Percentiles rank a stretch among this genome's conserved stretches.
Evolutionary conservation across 2,113 vertebrate genomes (phyloP).

Genomic region (Scatophagus argus): DNA sequence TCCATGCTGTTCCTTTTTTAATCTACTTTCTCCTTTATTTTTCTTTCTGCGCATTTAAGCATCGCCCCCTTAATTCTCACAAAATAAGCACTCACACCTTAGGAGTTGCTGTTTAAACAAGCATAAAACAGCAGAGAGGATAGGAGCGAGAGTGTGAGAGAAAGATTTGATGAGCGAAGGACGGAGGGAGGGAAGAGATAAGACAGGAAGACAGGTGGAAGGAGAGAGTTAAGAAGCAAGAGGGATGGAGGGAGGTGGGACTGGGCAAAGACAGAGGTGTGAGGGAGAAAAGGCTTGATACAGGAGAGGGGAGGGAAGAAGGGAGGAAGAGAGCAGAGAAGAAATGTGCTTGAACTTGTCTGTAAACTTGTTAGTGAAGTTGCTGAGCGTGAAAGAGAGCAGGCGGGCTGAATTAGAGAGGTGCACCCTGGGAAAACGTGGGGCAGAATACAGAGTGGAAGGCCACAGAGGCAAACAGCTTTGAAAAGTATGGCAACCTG

Average conservation of each 20-base stretch:
- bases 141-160: background rate
- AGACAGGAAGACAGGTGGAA: background rate
- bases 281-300: background rate
- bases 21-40: background rate
- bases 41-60: background rate
- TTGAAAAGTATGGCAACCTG: slow-evolving; percentile 9
- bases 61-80: background rate
- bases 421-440: slow-evolving; percentile 54
- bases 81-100: slow-evolving; percentile 4
- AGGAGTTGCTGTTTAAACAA: slow-evolving; percentile 45
- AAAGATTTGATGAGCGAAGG: background rate
- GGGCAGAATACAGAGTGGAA: slow-evolving; percentile 27
- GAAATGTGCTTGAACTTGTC: slow-evolving; percentile 20
- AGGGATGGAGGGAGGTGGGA: slow-evolving; percentile 1
- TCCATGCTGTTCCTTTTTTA: background rate
- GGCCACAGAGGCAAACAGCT: background rate
- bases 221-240: slow-evolving; percentile 1
- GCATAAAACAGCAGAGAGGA: slow-evolving; percentile 8
- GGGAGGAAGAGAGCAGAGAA: background rate
- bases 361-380: slow-evolving; percentile 42
- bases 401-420: slow-evolving; percentile 30
- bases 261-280: background rate
- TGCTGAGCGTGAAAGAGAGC: slow-evolving; percentile 41
- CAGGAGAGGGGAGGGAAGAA: background rate
- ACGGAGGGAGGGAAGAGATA: background rate